These are phyloP conservation scores for Typhlichthys subterraneus DNA, from an alignment of 2,797 vertebrate species.

Conservation along the genomic window DNA sequence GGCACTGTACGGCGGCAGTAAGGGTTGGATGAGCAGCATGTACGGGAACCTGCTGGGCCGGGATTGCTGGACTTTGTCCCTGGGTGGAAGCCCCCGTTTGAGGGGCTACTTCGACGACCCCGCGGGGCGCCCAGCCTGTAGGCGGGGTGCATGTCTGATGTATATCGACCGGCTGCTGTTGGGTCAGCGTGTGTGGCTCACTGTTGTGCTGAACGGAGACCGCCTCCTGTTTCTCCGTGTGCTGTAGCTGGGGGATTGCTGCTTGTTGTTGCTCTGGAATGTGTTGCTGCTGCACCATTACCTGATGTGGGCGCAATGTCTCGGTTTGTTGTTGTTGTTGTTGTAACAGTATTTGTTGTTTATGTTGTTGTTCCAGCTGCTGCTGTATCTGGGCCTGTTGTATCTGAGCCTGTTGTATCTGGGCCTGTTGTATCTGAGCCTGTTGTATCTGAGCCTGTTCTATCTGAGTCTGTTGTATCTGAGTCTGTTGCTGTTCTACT, in stretches of 20 bases:
- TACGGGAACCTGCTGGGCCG: conserved; percentile 61
- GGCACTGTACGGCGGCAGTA: conserved; percentile 46
- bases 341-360: conserved; percentile 60
- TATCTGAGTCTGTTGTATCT: conserved; percentile 61
- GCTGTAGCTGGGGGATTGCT: conserved; percentile 55
- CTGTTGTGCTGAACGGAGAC: conserved; percentile 49
- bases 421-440: conserved; percentile 63
- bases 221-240: conserved; percentile 63
- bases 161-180: conserved; percentile 58
- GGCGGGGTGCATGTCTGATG: conserved; percentile 57
- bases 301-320: no score
- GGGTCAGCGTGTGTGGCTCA: conserved; percentile 57
- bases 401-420: conserved; percentile 53
- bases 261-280: conserved; percentile 57
- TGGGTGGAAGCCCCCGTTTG: conserved; percentile 41
- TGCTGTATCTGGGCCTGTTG: conserved; percentile 43
- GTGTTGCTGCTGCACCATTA: no score
- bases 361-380: conserved; percentile 1
- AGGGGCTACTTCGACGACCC: conserved; percentile 32
- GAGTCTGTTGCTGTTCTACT: conserved; percentile 56
- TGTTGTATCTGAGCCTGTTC: conserved; percentile 57
- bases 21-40: conserved; percentile 59
- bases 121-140: conserved; percentile 40
- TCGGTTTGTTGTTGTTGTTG: conserved; percentile 44
- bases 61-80: conserved; percentile 52